A percentile compares a stretch with the other conserved stretches of the same genome.
Conservation (phyloP, 1,140 invertebrate species). For the Campoletis sonorensis region DNA sequence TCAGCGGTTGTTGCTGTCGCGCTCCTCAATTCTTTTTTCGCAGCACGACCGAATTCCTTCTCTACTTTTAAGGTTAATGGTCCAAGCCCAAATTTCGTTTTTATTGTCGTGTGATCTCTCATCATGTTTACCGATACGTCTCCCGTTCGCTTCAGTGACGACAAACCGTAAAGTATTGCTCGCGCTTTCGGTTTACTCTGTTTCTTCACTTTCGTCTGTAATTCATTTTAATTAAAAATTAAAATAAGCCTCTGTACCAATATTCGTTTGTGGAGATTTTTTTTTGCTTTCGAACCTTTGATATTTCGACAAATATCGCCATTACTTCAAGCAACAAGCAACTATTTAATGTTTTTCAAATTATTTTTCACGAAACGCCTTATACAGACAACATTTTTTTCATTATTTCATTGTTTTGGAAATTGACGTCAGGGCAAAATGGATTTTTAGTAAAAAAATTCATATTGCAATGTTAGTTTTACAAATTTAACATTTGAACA, state of each 20-base stretch:
- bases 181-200: slow-evolving; percentile 81
- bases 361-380: background rate
- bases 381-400: too few species aligned
- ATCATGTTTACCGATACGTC: slow-evolving; percentile 88
- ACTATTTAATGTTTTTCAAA: background rate
- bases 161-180: slow-evolving; percentile 87
- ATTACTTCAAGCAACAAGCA: too few species aligned
- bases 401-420: too few species aligned
- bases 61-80: slow-evolving; percentile 88
- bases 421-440: too few species aligned
- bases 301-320: too few species aligned
- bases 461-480: too few species aligned
- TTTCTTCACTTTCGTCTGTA: slow-evolving; percentile 71
- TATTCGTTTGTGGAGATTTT: background rate
- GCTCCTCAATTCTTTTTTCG: slow-evolving; percentile 86
- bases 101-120: slow-evolving; percentile 87
- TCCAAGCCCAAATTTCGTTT: slow-evolving; percentile 87
- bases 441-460: too few species aligned
- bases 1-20: slow-evolving; percentile 90
- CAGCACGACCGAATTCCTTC: slow-evolving; percentile 88
- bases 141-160: slow-evolving; percentile 84
- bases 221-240: background rate
- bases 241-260: background rate
- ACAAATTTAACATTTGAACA: too few species aligned
- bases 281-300: background rate